These are phyloP conservation scores for Gnathonemus echidnorhynchus DNA, from an alignment of 2,113 vertebrate species.

Conservation along the genomic window DNA sequence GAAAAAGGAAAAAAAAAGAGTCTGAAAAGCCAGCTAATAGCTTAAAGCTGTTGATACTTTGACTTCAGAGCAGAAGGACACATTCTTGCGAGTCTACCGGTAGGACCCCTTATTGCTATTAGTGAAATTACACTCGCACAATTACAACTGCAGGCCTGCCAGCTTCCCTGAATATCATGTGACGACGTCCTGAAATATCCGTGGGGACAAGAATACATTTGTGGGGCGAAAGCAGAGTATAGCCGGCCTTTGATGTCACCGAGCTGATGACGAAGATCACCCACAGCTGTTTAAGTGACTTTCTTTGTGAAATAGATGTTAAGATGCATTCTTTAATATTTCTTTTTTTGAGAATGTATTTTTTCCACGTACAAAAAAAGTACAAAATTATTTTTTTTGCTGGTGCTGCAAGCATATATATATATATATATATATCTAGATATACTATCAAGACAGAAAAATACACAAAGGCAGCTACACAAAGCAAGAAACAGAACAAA, in stretches of 20 bases:
- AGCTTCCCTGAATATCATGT: constrained; percentile 55
- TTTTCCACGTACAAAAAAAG: not conserved
- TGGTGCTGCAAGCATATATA: not conserved
- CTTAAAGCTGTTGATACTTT: constrained; percentile 58
- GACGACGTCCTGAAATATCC: constrained; percentile 43
- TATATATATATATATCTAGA: not conserved
- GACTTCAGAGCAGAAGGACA: constrained; percentile 43
- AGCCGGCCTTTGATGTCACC: constrained; percentile 31
- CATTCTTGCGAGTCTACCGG: constrained; percentile 37
- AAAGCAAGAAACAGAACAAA: not conserved
- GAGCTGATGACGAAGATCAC: constrained; percentile 16
- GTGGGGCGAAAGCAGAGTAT: constrained; percentile 29
- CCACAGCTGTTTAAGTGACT: not conserved
- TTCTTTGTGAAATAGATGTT: not conserved
- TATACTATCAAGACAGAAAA: not conserved
- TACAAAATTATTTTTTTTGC: not conserved
- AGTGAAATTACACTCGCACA: constrained; percentile 42
- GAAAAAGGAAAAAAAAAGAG: constrained; percentile 29
- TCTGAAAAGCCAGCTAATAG: constrained; percentile 52
- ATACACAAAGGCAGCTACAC: not conserved
- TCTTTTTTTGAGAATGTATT: not conserved
- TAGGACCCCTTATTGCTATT: constrained; percentile 50
- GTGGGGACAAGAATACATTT: constrained; percentile 55
- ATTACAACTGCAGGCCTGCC: constrained; percentile 42
- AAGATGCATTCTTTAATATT: not conserved